phyloP scores from a whole-genome alignment of 2,113 vertebrate species.

The Edolisoma coerulescens region DNA sequence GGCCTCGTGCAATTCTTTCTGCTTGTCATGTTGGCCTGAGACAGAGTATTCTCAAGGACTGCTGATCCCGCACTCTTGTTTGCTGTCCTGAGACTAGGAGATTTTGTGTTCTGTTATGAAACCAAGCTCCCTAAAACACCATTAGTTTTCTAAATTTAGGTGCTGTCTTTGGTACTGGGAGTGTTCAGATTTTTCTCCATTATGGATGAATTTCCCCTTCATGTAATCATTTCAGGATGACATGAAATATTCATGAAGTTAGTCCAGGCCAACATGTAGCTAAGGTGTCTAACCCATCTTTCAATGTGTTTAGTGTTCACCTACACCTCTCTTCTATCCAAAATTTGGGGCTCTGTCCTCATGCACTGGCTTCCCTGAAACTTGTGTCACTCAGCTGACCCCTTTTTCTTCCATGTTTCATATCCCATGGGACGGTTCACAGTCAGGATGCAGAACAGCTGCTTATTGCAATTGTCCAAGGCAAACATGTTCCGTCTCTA shows the following conservation, averaged over 20 bases:
- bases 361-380: background rate
- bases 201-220: background rate
- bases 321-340: background rate
- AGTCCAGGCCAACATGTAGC: accelerated
- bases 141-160: background rate
- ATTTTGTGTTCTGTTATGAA: background rate
- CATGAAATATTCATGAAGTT: background rate
- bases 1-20: background rate
- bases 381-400: accelerated
- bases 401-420: background rate
- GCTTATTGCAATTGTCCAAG: background rate
- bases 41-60: background rate
- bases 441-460: background rate
- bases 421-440: background rate
- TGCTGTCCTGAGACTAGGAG: background rate
- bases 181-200: background rate
- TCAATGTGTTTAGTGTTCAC: background rate
- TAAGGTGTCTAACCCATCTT: background rate
- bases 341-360: background rate
- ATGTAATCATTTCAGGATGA: background rate
- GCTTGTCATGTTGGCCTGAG: background rate
- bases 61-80: background rate
- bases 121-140: background rate
- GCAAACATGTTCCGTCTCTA: background rate
- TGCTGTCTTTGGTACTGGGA: background rate